Conservation (phyloP, 2,888 invertebrate species). For the Lissocephala sabroskyi region DNA sequence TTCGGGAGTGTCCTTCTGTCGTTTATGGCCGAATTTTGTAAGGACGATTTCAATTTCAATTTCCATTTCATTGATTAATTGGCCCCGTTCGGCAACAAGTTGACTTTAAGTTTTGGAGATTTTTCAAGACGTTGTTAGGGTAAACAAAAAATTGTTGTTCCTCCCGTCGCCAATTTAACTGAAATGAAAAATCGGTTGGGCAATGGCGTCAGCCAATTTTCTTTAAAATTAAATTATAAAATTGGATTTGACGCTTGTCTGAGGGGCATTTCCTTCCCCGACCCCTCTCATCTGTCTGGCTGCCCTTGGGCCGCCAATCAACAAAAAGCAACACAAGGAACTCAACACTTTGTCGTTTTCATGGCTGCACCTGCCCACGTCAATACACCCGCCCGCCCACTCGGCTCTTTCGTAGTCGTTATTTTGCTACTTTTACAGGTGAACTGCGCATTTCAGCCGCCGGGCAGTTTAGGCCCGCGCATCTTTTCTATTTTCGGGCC, state of each 20-base stretch:
- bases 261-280: slow-evolving; percentile 17
- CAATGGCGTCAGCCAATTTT: not conserved
- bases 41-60: too few relatives aligned
- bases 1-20: slow-evolving; percentile 53
- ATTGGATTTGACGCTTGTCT: slow-evolving; percentile 43
- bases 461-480: too few relatives aligned
- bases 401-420: slow-evolving; percentile 14
- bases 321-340: slow-evolving; percentile 29
- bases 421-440: slow-evolving; percentile 59
- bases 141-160: too few relatives aligned
- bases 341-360: slow-evolving; percentile 8
- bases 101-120: too few relatives aligned
- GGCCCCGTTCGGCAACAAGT: too few relatives aligned
- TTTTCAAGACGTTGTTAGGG: too few relatives aligned
- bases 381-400: not conserved
- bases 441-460: slow-evolving; percentile 53
- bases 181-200: too few relatives aligned
- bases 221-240: slow-evolving; percentile 1
- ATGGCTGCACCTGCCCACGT: not conserved
- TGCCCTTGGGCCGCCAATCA: slow-evolving; percentile 26
- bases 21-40: slow-evolving; percentile 43
- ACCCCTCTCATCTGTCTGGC: not conserved
- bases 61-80: too few relatives aligned
- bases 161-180: too few relatives aligned
- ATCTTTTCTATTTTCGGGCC: too few relatives aligned